phyloP scores from a whole-genome alignment of 2,113 vertebrate genomes.

The Psittacara wagleri region DNA sequence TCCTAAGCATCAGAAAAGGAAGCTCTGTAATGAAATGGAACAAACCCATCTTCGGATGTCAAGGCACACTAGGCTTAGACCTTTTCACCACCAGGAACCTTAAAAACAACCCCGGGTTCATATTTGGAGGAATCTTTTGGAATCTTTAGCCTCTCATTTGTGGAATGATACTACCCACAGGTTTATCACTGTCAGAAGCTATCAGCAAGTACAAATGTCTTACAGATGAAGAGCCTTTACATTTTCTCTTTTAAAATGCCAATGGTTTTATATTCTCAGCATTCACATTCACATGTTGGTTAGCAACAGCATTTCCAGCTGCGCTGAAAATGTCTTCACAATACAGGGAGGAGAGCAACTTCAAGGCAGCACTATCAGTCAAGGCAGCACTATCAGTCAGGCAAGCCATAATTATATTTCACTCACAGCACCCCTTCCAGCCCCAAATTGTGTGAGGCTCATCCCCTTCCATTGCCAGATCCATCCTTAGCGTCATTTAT shows the following conservation, averaged over 20 bases:
- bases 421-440: neutral
- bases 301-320: constrained; percentile 63
- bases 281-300: constrained; percentile 23
- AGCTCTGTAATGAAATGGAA: neutral
- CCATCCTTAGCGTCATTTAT: neutral
- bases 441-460: constrained; percentile 45
- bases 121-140: constrained; percentile 17
- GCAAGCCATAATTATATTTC: constrained; percentile 71
- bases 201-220: neutral
- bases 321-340: constrained; percentile 51
- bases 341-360: constrained; percentile 55
- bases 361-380: constrained; percentile 29
- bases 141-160: constrained; percentile 46
- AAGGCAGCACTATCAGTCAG: constrained; percentile 45
- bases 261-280: neutral
- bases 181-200: neutral
- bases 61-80: neutral
- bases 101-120: neutral
- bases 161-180: neutral
- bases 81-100: neutral
- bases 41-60: neutral
- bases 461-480: constrained; percentile 13
- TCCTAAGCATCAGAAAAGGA: neutral
- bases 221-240: neutral
- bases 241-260: neutral